Conservation (phyloP, 2,888 invertebrate genomes). For the Tillus elongatus region DNA sequence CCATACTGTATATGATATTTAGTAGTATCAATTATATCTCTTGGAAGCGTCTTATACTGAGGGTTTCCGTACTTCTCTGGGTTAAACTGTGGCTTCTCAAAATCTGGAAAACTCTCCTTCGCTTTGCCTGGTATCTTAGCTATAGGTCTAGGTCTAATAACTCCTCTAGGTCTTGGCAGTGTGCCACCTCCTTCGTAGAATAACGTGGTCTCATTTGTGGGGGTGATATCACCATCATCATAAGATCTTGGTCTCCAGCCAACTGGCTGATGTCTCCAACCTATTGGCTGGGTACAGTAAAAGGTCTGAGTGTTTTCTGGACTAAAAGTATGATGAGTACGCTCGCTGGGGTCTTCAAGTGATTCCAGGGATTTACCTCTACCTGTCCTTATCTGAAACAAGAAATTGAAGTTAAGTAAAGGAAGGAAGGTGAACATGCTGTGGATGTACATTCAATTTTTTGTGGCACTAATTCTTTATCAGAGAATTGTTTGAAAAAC, state of each 20-base stretch:
- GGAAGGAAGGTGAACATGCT: too few relatives aligned
- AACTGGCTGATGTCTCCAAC: slow-evolving; percentile 43
- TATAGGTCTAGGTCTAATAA: slow-evolving; percentile 71
- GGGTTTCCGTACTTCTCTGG: slow-evolving; percentile 37
- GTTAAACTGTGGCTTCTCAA: slow-evolving; percentile 41
- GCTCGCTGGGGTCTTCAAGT: slow-evolving; percentile 67
- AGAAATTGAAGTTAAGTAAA: slow-evolving; percentile 4
- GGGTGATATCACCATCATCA: slow-evolving; percentile 85
- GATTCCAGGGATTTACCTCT: slow-evolving; percentile 81
- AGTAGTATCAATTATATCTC: slow-evolving; percentile 44
- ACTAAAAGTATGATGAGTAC: slow-evolving; percentile 51
- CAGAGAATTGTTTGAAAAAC: slow-evolving; percentile 4
- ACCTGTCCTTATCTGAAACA: slow-evolving; percentile 64
- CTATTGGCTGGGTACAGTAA: slow-evolving; percentile 41
- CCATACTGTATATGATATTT: slow-evolving; percentile 45
- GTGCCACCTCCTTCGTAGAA: slow-evolving; percentile 69
- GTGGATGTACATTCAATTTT: too few relatives aligned
- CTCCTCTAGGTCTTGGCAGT: slow-evolving; percentile 72
- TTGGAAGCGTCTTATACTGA: slow-evolving; percentile 47
- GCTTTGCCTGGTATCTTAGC: slow-evolving; percentile 63
- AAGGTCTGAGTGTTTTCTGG: slow-evolving; percentile 54
- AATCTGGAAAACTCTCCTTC: slow-evolving; percentile 40
- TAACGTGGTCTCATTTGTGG: slow-evolving; percentile 62
- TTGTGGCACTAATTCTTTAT: too few relatives aligned
- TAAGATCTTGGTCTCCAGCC: slow-evolving; percentile 67